Evolutionary conservation across 2,797 vertebrate genomes (phyloP), one percentile per base, ranked within the genome.

Genomic region (Hypotaenidia philippensis): DNA sequence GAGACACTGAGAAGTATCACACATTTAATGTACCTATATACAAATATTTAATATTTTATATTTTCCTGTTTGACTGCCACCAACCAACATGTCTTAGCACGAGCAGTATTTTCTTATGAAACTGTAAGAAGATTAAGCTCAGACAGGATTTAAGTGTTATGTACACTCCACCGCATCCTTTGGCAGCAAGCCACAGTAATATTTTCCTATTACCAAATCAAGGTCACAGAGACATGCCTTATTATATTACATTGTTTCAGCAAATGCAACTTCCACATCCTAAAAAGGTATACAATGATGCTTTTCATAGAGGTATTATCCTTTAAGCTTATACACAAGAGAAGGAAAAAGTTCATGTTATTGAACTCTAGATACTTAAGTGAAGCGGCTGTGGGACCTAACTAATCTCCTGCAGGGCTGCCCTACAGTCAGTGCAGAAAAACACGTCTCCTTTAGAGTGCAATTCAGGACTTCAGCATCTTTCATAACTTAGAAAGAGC

Each of bases 111-210:
- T 85, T 93, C 94, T 96, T 96, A 96, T 0, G 59, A 91, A 96
- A 97, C 88, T 38, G 0, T 93, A 95, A 95, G 95, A 92, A 63
- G 96, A 95, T 97, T 96, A 96, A 95, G 95, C 93, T 95, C 96
- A 97, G 96, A 96, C 93, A 94, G 96, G 96, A 96, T 97, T 97
- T 93, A 94, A 96, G 83, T 81, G 93, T 96, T 97, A 96, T 95
- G 90, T 75, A 95, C 89, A 95, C 95, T 94, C 74, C 65, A 87
- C 74, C 53, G 29, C 92, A 97, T 94, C 93, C 76, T 84, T 70
- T 95, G 93, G 90, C 90, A 80, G 52, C 22, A 49, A 82, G 90
- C 91, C 96, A 83, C 1, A 23, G 55, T 9, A 81, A 83, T 79
- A 93, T 86, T 94, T 89, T 86, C 87, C 87, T 91, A 57, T 93